These are phyloP conservation scores for Rhizomys pruinosus DNA, from an alignment of 2,113 vertebrate genomes.

Conservation along the genomic window DNA sequence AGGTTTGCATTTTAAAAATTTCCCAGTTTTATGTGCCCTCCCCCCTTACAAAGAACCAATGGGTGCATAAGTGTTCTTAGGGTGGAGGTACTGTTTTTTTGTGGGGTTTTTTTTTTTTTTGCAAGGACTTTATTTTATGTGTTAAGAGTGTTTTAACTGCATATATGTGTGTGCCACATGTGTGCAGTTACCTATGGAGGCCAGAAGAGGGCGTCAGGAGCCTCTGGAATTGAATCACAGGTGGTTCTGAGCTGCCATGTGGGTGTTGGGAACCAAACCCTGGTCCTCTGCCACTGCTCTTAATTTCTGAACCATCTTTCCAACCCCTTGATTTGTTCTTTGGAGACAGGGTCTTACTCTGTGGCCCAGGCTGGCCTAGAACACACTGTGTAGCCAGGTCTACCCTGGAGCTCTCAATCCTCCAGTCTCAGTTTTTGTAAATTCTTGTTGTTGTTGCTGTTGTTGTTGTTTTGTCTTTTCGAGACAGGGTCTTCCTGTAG, in stretches of 20 bases:
- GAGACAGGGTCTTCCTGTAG: too few species aligned
- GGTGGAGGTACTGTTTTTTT: neutral
- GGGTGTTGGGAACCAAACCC: neutral
- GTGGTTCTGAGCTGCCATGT: neutral
- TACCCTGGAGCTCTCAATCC: too few species aligned
- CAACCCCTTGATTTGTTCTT: too few species aligned
- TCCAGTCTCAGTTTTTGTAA: neutral
- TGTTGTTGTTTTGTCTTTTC: too few species aligned
- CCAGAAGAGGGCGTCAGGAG: neutral
- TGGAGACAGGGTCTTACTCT: neutral
- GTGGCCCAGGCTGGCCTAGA: too few species aligned
- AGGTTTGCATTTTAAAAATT: neutral
- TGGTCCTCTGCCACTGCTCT: neutral
- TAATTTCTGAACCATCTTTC: neutral
- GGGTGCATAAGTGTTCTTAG: neutral
- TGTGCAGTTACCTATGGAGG: neutral
- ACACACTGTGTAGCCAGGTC: neutral
- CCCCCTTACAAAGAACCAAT: neutral
- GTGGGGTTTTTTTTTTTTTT: neutral
- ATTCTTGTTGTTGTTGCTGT: too few species aligned
- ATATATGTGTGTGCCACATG: neutral
- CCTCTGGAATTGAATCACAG: too few species aligned
- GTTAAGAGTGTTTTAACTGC: neutral
- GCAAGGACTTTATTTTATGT: neutral
- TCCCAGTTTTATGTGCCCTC: neutral